phyloP scores from a whole-genome alignment of 2,113 vertebrate genomes.

The Vombatus ursinus region DNA sequence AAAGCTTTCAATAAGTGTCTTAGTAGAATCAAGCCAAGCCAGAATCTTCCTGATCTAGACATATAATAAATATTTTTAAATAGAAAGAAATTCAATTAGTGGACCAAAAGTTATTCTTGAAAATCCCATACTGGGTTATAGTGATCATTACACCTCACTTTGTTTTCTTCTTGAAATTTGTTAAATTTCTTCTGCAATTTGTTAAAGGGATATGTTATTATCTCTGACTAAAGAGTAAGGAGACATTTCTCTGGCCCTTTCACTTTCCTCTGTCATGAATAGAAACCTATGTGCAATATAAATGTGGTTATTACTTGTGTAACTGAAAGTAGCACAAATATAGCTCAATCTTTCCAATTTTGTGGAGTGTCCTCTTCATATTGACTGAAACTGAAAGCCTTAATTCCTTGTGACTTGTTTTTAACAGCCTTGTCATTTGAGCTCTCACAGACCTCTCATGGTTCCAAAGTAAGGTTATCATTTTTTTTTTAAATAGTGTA shows the following conservation, averaged over 20 bases:
- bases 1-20: not conserved
- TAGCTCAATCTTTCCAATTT: not conserved
- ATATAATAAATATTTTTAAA: not conserved
- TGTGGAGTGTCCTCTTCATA: not conserved
- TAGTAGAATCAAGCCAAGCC: not conserved
- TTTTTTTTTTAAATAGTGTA: not conserved
- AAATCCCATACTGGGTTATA: not conserved
- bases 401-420: not conserved
- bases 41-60: not conserved
- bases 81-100: not conserved
- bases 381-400: not conserved
- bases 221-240: not conserved
- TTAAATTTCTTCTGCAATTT: not conserved
- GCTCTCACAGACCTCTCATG: not conserved
- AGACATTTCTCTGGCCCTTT: not conserved
- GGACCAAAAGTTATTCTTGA: not conserved
- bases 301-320: not conserved
- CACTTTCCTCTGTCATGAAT: not conserved
- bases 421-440: not conserved
- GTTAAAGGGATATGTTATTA: not conserved
- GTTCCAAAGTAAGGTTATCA: not conserved
- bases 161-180: not conserved
- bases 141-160: not conserved
- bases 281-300: not conserved
- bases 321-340: not conserved